phyloP scores from a whole-genome alignment of 2,113 vertebrate species.

The Carettochelys insculpta region DNA sequence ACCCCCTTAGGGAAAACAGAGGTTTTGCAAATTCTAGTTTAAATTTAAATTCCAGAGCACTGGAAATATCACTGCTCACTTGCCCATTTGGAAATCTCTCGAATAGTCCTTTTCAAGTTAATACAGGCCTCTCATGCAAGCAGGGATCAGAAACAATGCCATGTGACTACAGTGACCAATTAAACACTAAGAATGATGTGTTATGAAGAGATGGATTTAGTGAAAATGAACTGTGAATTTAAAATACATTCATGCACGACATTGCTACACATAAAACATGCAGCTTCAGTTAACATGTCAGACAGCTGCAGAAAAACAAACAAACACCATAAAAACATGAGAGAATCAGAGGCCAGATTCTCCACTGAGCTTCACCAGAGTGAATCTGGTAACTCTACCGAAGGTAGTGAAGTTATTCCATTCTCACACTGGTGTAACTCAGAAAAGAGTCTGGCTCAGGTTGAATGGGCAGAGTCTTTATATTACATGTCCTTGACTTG shows the following conservation, averaged over 20 bases:
- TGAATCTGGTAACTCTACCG: neutral
- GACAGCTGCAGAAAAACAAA: neutral
- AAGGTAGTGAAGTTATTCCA: no score
- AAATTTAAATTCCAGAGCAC: slow-evolving; percentile 33
- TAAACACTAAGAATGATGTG: neutral
- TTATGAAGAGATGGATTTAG: neutral
- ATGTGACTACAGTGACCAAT: neutral
- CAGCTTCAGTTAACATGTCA: neutral
- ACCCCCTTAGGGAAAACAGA: neutral
- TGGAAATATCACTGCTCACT: neutral
- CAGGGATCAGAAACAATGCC: neutral
- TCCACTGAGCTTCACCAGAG: neutral
- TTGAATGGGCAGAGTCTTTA: neutral
- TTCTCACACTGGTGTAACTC: neutral
- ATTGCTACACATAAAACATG: neutral
- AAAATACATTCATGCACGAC: neutral
- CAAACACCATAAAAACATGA: no score
- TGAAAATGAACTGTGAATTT: neutral
- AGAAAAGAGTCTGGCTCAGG: neutral
- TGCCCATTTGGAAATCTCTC: neutral
- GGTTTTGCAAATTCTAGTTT: neutral
- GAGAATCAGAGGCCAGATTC: neutral
- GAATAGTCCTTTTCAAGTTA: neutral
- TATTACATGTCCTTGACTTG: neutral
- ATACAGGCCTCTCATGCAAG: neutral